phyloP scores from a whole-genome alignment of 2,797 vertebrate genomes.

The Rhyacichthys aspro region DNA sequence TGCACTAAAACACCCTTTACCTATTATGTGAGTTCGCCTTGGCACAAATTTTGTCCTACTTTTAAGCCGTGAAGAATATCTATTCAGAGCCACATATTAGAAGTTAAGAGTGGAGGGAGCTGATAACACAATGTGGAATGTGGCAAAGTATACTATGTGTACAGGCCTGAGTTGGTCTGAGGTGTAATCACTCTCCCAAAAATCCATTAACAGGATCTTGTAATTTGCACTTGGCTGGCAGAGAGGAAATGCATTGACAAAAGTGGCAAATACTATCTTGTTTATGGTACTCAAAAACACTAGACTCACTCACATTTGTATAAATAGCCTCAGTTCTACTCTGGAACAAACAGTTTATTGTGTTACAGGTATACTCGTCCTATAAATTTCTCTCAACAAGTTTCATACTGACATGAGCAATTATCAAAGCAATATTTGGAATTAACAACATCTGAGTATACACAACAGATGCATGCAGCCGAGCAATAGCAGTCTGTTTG shows the following conservation, averaged over 20 bases:
- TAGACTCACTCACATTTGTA: background rate
- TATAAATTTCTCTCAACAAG: background rate
- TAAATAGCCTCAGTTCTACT: background rate
- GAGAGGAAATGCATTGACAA: background rate
- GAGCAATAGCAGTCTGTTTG: background rate
- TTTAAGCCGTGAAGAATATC: slow-evolving; percentile 16
- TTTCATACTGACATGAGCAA: too few species aligned
- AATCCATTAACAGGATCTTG: slow-evolving; percentile 1
- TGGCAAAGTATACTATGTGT: slow-evolving; percentile 2
- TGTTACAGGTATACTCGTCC: background rate
- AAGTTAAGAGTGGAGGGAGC: slow-evolving; percentile 3
- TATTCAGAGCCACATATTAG: background rate
- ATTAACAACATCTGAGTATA: background rate
- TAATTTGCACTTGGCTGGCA: slow-evolving; percentile 11
- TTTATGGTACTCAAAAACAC: background rate
- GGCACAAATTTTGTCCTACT: slow-evolving; percentile 9
- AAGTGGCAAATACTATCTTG: background rate
- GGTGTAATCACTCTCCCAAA: background rate
- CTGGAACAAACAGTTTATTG: too few species aligned
- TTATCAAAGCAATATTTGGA: too few species aligned
- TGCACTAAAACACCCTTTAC: slow-evolving; percentile 16
- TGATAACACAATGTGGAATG: slow-evolving; percentile 13
- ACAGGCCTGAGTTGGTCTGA: slow-evolving; percentile 1
- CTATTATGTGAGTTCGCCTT: slow-evolving; percentile 2
- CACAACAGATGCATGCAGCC: background rate